A percentile compares a stretch with the other conserved stretches of the same genome.
Evolutionary conservation across 2,797 vertebrate genomes (phyloP).

Genomic region (Periophthalmus magnuspinnatus): DNA sequence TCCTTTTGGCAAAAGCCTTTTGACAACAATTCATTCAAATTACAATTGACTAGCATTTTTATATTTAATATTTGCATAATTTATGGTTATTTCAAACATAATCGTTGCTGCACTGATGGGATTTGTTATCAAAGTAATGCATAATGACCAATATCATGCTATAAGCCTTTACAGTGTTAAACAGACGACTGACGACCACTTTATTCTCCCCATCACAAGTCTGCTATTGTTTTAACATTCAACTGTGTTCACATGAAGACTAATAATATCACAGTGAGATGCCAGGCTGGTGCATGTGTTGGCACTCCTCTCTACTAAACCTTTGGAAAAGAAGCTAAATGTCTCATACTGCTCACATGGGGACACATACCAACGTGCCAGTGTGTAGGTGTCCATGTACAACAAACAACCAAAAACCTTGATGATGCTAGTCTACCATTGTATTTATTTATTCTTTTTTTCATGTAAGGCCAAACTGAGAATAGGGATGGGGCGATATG

Average conservation of each 20-base stretch:
- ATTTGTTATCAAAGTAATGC: too few relatives aligned
- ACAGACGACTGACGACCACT: not conserved
- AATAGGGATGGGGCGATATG: too few relatives aligned
- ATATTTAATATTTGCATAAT: not conserved
- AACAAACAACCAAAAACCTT: not conserved
- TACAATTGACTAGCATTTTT: not conserved
- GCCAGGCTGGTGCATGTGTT: constrained; percentile 43
- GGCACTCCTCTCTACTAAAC: too few relatives aligned
- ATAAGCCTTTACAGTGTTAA: not conserved
- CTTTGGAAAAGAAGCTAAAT: too few relatives aligned
- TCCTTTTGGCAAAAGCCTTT: constrained; percentile 29
- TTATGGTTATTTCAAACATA: constrained; percentile 5
- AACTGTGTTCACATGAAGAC: constrained; percentile 40
- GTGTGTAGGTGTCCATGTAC: constrained; percentile 45
- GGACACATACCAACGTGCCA: constrained; percentile 17
- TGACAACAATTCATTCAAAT: constrained; percentile 11
- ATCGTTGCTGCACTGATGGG: not conserved
- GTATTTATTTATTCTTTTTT: too few relatives aligned
- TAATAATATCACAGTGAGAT: constrained; percentile 38
- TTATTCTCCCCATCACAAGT: constrained; percentile 35
- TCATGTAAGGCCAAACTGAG: too few relatives aligned
- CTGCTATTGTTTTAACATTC: constrained; percentile 34
- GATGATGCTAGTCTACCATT: not conserved
- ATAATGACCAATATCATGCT: not conserved
- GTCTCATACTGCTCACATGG: constrained; percentile 29